Evolutionary conservation across 2,888 invertebrate species (phyloP), one percentile per base, ranked within the genome.

Genomic region (Troilus luridus): DNA sequence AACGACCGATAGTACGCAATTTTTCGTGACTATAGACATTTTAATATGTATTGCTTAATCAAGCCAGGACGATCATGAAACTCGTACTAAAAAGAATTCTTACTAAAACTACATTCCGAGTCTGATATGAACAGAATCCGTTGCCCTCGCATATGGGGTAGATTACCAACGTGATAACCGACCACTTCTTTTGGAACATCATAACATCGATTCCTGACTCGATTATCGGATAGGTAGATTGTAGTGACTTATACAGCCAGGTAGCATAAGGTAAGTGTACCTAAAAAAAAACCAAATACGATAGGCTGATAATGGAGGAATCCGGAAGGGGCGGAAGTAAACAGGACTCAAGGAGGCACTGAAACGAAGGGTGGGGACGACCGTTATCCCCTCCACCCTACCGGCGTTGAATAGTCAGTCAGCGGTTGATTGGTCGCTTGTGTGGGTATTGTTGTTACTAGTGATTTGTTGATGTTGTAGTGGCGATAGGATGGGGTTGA

Each of bases 321-420:
- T 85, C 56, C 85, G 85, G 85, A 85, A 85, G 85, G 85, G 54
- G 56, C 85, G 85, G 85, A 85, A 85, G 85, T 85, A 85, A 85
- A 85, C 85, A 85, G 56, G 85, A 85, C 56, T 85, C 85, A n/a
- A 85, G 85, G 85, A 85, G 85, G 85, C 85, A 85, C 19, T 56
- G 85, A 12, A 0, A 5, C 9, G 19, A 21, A 85, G 85, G 85
- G 85, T 85, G 85, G 85, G 85, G 85, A 85, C 56, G 85, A 85
- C 85, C 85, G 85, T 85, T 85, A 85, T 85, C 85, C 85, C 85
- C 56, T 56, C 85, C 85, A 85, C 56, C 56, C 5, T 1, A 56
- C 85, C 56, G 56, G 54, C 85, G 85, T 85, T 54, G 85, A 56
- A 58, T 58, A 85, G 72, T 58, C 85, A 56, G 54, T 85, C 85